Evolutionary conservation across 2,113 vertebrate species (phyloP).

Genomic region (Entomyzon cyanotis): DNA sequence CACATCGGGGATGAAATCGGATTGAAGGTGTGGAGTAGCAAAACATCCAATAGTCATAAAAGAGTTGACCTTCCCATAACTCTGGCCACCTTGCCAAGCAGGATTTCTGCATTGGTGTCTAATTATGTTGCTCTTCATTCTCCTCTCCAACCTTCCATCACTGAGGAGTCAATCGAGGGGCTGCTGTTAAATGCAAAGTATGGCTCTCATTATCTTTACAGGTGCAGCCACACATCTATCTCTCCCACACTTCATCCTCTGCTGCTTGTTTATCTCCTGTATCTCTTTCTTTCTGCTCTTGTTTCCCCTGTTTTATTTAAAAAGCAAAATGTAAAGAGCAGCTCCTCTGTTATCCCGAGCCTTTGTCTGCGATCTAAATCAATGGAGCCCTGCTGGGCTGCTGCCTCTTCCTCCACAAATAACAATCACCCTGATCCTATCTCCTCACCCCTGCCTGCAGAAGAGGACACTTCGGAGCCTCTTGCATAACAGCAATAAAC

Average conservation of each 20-base stretch:
- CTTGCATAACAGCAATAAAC: conserved; percentile 30
- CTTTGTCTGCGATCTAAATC: conserved; percentile 17
- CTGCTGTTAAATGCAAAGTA: background rate
- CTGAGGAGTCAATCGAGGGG: background rate
- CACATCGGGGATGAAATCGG: background rate
- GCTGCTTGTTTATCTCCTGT: background rate
- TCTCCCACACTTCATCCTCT: background rate
- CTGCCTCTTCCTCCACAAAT: background rate
- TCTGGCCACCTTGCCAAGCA: background rate
- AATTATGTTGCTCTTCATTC: background rate
- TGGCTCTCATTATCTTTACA: background rate
- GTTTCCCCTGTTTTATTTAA: conserved; percentile 4
- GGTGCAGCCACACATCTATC: background rate
- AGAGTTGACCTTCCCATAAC: background rate
- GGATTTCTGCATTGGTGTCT: background rate
- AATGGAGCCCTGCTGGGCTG: background rate
- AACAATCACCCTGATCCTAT: background rate
- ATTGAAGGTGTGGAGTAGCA: background rate
- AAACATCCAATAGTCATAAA: background rate
- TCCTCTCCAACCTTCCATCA: background rate
- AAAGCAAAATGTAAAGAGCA: conserved; percentile 3
- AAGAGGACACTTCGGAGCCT: conserved; percentile 27
- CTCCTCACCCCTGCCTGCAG: background rate
- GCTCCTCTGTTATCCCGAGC: background rate
- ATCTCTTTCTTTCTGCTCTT: background rate